A percentile compares a stretch with the other conserved stretches of the same genome.
Evolutionary conservation across 1,140 invertebrate species (phyloP).

Genomic region (Drosophila persimilis): DNA sequence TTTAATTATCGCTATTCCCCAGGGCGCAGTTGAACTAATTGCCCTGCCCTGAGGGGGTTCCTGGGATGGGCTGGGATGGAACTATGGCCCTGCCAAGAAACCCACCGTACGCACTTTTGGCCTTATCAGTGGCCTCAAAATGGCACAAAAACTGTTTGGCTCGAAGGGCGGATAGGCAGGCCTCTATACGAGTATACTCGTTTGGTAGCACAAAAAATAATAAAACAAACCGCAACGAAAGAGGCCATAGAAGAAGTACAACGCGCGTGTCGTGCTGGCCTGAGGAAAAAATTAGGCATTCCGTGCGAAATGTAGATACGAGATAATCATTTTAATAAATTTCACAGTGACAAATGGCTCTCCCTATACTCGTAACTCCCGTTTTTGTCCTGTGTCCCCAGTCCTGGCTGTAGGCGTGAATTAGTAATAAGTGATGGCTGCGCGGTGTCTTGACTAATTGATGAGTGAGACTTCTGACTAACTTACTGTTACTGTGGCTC

Average conservation of each 20-base stretch:
- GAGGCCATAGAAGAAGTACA: neutral
- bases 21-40: constrained; percentile 77
- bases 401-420: constrained; percentile 46
- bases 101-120: constrained; percentile 22
- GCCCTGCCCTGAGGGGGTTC: constrained; percentile 40
- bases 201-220: constrained; percentile 19
- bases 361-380: neutral
- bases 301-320: constrained; percentile 76
- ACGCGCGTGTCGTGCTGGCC: constrained; percentile 20
- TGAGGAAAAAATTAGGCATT: constrained; percentile 71
- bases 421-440: constrained; percentile 65
- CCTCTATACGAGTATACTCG: constrained; percentile 3
- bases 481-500: neutral
- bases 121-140: constrained; percentile 41
- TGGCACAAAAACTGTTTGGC: constrained; percentile 26
- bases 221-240: constrained; percentile 7
- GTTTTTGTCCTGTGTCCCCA: constrained; percentile 18
- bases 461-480: constrained; percentile 18
- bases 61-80: constrained; percentile 13
- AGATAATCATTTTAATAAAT: constrained; percentile 82
- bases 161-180: neutral
- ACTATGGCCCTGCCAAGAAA: constrained; percentile 62
- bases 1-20: constrained; percentile 78
- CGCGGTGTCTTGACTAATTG: constrained; percentile 38
- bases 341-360: constrained; percentile 75